phyloP scores from a whole-genome alignment of 2,113 vertebrate genomes.

The Lathamus discolor region DNA sequence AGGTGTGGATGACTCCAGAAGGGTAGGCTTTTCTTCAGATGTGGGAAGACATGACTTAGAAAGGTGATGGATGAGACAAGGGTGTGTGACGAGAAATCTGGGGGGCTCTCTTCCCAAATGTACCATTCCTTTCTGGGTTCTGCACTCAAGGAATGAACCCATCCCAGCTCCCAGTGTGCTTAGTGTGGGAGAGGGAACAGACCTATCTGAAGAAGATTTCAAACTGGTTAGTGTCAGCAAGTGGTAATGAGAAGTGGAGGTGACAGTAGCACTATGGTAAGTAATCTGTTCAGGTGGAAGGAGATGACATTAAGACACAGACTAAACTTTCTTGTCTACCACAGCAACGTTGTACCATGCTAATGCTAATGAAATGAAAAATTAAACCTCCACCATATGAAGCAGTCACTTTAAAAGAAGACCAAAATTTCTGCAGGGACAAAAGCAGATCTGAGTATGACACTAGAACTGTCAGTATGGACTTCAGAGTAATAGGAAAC shows the following conservation, averaged over 20 bases:
- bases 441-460: neutral
- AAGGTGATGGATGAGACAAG: neutral
- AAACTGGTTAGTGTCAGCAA: slow-evolving; percentile 3
- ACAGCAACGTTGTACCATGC: neutral
- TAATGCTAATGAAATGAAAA: neutral
- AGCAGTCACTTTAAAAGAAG: neutral
- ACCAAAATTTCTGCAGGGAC: neutral
- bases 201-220: neutral
- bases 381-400: neutral
- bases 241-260: slow-evolving; percentile 21
- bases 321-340: neutral
- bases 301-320: neutral
- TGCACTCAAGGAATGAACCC: neutral
- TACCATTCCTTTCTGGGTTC: neutral
- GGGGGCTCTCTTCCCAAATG: neutral
- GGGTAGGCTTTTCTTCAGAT: neutral
- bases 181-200: neutral
- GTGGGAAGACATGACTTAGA: neutral
- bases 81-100: neutral
- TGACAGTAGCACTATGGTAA: slow-evolving; percentile 28
- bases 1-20: neutral
- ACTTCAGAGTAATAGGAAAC: neutral
- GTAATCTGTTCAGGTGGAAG: neutral
- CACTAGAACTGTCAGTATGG: neutral
- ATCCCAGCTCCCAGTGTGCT: neutral